Evolutionary conservation across 2,888 invertebrate species (phyloP).

Genomic region (Cephus sareptanus): DNA sequence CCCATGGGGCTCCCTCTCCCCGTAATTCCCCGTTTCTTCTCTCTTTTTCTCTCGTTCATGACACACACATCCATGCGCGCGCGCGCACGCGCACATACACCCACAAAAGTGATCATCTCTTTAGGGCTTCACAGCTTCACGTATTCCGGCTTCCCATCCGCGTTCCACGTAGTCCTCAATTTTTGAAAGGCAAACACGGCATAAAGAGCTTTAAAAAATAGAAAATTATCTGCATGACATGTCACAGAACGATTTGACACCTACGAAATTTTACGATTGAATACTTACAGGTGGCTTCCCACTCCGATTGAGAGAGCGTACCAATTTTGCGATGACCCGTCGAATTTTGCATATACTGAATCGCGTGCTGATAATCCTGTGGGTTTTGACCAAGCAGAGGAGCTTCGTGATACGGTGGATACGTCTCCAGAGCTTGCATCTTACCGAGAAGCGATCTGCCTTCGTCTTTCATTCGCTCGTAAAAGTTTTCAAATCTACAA

Average conservation of each 20-base stretch:
- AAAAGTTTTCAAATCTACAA: conserved; percentile 81
- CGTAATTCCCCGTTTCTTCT: no score
- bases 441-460: conserved; percentile 74
- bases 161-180: conserved; percentile 74
- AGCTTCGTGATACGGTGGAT: conserved; percentile 73
- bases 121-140: background rate
- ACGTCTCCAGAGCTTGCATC: conserved; percentile 86
- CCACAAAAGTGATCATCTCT: no score
- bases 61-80: no score
- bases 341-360: conserved; percentile 68
- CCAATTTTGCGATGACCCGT: conserved; percentile 70
- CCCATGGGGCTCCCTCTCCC: no score
- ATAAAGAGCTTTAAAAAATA: conserved; percentile 77
- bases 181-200: conserved; percentile 87
- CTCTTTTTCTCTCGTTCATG: no score
- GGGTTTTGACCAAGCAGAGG: conserved; percentile 71
- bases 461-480: conserved; percentile 72
- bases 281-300: conserved; percentile 91
- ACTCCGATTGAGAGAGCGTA: conserved; percentile 88
- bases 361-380: conserved; percentile 81
- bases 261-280: conserved; percentile 2
- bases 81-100: no score
- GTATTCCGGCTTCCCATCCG: conserved; percentile 74
- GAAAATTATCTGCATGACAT: no score
- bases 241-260: no score